phyloP scores from a whole-genome alignment of 2,113 vertebrate species.

The Corydoras maculifer region DNA sequence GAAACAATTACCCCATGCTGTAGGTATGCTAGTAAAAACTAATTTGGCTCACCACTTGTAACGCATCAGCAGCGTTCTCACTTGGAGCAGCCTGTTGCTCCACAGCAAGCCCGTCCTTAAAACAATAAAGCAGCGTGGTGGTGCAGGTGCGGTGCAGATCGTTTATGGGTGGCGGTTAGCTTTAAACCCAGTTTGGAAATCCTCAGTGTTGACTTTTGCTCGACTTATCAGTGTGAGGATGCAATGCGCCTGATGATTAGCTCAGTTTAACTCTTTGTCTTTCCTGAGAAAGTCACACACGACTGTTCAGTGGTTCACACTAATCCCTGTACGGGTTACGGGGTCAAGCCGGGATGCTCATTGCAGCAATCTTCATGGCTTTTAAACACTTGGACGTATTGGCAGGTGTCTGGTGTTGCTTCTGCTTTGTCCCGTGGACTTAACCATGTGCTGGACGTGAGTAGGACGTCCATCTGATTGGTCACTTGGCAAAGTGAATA shows the following conservation, averaged over 20 bases:
- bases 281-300: slow-evolving; percentile 40
- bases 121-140: slow-evolving; percentile 29
- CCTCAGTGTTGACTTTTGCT: slow-evolving; percentile 13
- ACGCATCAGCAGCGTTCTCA: slow-evolving; percentile 34
- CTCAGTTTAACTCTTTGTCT: slow-evolving; percentile 25
- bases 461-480: too few species aligned
- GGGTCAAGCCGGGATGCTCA: slow-evolving; percentile 47
- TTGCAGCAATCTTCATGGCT: slow-evolving; percentile 60
- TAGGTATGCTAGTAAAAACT: slow-evolving; percentile 51
- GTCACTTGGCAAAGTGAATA: too few species aligned
- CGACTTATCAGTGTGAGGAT: slow-evolving; percentile 31
- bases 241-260: slow-evolving; percentile 36
- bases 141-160: slow-evolving; percentile 19
- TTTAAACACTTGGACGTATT: slow-evolving; percentile 43
- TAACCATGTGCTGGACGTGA: too few species aligned
- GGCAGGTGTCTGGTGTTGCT: slow-evolving; percentile 2
- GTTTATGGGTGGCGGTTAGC: slow-evolving; percentile 22
- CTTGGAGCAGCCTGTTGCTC: slow-evolving; percentile 21
- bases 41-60: slow-evolving; percentile 37
- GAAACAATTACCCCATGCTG: slow-evolving; percentile 51
- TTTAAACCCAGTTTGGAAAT: slow-evolving; percentile 33
- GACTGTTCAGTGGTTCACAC: slow-evolving; percentile 19
- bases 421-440: not conserved
- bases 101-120: slow-evolving; percentile 19
- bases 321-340: slow-evolving; percentile 22